Evolutionary conservation across 2,113 vertebrate genomes (phyloP).

Genomic region (Hippopotamus amphibius): DNA sequence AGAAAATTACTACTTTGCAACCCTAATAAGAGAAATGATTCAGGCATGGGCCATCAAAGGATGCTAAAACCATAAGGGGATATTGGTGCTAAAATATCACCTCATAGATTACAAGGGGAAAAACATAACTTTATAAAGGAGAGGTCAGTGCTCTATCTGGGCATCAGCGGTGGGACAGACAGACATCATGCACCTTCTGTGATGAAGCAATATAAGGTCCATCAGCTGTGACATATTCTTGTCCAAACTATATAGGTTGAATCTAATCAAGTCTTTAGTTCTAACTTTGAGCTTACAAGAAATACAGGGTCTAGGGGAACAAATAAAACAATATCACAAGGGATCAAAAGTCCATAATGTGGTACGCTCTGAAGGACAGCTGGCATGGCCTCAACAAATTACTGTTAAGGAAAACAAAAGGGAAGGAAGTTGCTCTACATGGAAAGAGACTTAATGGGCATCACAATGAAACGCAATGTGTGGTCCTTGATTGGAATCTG

Average conservation of each 20-base stretch:
- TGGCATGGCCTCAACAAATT: neutral
- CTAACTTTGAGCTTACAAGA: neutral
- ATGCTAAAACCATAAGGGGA: neutral
- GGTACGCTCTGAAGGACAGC: neutral
- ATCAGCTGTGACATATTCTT: neutral
- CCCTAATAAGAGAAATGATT: neutral
- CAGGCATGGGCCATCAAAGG: neutral
- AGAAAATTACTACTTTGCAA: neutral
- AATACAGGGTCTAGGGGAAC: neutral
- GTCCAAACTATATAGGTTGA: neutral
- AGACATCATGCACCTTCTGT: neutral
- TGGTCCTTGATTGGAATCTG: neutral
- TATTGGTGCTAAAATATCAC: neutral
- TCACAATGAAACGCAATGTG: neutral
- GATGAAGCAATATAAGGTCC: neutral
- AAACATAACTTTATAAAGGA: neutral
- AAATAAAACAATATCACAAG: neutral
- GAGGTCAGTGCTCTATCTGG: neutral
- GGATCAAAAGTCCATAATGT: neutral
- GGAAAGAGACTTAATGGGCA: neutral
- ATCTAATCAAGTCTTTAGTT: neutral
- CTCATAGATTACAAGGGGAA: neutral
- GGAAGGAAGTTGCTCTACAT: neutral
- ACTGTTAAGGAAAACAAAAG: slow-evolving; percentile 19
- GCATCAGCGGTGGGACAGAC: neutral